Evolutionary conservation across 2,888 invertebrate genomes (phyloP).

Genomic region (Agrochola circellaris): DNA sequence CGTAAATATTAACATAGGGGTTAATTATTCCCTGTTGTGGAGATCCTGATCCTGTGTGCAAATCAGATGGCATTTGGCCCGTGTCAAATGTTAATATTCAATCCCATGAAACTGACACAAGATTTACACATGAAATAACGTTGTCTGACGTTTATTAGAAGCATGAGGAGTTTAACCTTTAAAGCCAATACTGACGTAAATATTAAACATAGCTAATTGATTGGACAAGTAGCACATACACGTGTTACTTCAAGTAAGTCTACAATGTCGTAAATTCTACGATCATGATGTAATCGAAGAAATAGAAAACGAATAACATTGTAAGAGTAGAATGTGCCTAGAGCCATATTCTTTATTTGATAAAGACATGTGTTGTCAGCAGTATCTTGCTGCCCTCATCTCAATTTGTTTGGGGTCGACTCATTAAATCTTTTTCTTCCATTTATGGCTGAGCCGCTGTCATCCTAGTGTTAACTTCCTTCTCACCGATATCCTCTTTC

Average conservation of each 20-base stretch:
- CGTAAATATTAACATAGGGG: neutral
- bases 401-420: too few relatives aligned
- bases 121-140: neutral
- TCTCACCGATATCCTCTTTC: neutral
- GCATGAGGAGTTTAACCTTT: slow-evolving; percentile 36
- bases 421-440: neutral
- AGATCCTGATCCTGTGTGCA: neutral
- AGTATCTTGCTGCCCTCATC: neutral
- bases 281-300: slow-evolving; percentile 33
- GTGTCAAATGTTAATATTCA: neutral
- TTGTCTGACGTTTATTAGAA: neutral
- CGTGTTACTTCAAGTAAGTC: slow-evolving; percentile 38
- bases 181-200: slow-evolving; percentile 24
- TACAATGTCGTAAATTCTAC: slow-evolving; percentile 45
- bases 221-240: slow-evolving; percentile 48
- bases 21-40: neutral
- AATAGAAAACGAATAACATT: neutral
- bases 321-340: neutral
- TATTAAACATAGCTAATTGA: slow-evolving; percentile 42
- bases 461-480: neutral
- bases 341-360: too few relatives aligned
- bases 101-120: neutral
- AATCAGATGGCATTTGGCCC: neutral
- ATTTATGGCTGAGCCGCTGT: neutral
- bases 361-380: neutral